Base-by-base conservation (phyloP, 2,113 vertebrate species). In the Triplophysa rosa region DNA sequence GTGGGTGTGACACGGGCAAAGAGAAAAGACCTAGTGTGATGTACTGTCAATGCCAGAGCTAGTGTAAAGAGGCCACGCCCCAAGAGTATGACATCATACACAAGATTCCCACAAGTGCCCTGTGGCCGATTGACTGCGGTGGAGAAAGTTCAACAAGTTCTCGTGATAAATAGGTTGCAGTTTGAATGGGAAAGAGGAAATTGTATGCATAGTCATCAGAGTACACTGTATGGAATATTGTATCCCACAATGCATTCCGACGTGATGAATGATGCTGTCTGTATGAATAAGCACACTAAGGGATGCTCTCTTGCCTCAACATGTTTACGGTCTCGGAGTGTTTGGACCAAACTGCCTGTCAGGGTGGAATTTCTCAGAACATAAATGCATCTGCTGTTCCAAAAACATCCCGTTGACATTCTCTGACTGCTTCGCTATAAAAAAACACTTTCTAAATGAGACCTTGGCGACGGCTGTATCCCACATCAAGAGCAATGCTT, bases 1-100 rank as follows among this genome's bases (percentile, higher is more conserved):
- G 77, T 63, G 85, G 85, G 87, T 83, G 86, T 75, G 73, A 84
- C 52, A 21, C 56, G 80, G 85, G 84, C 85, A 79, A 42, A 54
- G 76, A 89, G 88, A 92, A 91, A 89, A 87, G 86, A 84, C 42
- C 85, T 86, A 89, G 86, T 90, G 89, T 92, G 87, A n/a, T 0
- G 78, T 63, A 80, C 83, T 85, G 87, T 91, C 84, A 82, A 80
- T 83, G 37, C 58, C 37, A 65, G 84, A 45, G 74, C 75, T 54
- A n/a, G 65, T 74, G 74, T 47, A 19, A 75, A 47, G 33, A 66
- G 70, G 63, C 66, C 61, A 29, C 10, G 62, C 67, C 76, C 68
- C 67, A 61, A 45, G 76, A 68, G 64, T 26, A 88, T 92, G 90
- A 92, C 90, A 87, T 92, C 90, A 92, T 77, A 23, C 1, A 58